phyloP scores from a whole-genome alignment of 2,113 vertebrate species.

The Setophaga coronata region DNA sequence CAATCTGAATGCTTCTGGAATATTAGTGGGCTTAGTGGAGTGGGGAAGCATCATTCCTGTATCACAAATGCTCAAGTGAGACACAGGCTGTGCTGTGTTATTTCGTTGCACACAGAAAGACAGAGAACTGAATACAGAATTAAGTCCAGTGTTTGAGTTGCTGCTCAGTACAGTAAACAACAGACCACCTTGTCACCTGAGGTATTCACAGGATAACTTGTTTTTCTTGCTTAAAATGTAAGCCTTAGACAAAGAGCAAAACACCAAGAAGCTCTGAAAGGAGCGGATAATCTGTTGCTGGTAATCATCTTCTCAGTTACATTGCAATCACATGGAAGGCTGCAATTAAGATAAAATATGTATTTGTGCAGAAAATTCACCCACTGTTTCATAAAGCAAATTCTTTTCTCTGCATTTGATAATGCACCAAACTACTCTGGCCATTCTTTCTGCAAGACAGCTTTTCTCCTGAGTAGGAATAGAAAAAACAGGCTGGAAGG shows the following conservation, averaged over 20 bases:
- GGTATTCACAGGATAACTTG: background rate
- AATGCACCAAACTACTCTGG: background rate
- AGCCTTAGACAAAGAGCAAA: background rate
- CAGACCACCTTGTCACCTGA: background rate
- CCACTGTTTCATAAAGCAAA: background rate
- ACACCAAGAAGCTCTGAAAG: background rate
- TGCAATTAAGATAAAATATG: background rate
- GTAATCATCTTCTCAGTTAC: slow-evolving; percentile 32
- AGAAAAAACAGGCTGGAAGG: background rate
- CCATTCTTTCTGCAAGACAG: background rate
- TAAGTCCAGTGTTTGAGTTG: background rate
- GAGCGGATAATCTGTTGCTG: background rate
- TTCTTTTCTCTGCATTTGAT: background rate
- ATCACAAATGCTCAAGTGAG: background rate
- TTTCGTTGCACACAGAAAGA: background rate
- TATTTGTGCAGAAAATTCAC: background rate
- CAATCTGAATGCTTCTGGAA: background rate
- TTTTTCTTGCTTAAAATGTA: slow-evolving; percentile 10
- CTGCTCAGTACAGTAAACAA: background rate
- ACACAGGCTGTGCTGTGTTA: background rate
- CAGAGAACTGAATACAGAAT: background rate
- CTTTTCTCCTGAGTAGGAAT: background rate
- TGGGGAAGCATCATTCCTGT: background rate
- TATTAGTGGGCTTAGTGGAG: background rate
- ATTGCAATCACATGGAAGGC: background rate